Conservation (phyloP, 2,888 invertebrate genomes). For the Ischnura elegans region DNA sequence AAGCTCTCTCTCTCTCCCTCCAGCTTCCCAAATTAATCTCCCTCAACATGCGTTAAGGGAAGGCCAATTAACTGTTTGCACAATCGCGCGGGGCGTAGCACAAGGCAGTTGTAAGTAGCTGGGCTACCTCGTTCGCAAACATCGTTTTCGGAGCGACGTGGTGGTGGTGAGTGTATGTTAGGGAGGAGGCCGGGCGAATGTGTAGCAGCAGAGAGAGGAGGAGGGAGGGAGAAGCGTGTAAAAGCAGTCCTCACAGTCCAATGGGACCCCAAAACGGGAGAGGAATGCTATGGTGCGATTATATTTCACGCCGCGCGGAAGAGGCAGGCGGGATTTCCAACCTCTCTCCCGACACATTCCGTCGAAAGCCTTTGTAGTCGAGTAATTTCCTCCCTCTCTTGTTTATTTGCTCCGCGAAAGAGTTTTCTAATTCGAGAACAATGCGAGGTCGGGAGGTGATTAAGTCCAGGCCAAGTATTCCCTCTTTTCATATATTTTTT, state of each 20-base stretch:
- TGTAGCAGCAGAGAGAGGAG: too few relatives aligned
- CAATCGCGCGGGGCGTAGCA: not conserved
- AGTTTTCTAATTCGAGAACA: not conserved
- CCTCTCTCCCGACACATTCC: not conserved
- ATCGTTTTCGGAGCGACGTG: not conserved
- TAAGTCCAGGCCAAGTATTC: too few relatives aligned
- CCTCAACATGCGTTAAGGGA: conserved; percentile 31
- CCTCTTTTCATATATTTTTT: too few relatives aligned
- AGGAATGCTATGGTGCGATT: not conserved
- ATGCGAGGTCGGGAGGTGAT: not conserved
- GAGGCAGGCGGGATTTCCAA: not conserved
- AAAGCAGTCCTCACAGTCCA: not conserved
- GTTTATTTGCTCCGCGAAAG: not conserved
- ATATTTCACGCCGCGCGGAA: not conserved
- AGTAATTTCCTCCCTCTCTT: not conserved
- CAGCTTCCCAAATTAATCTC: not conserved
- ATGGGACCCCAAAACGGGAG: not conserved
- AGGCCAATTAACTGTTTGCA: conserved; percentile 38
- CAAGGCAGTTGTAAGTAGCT: conserved; percentile 38
- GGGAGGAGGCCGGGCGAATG: not conserved
- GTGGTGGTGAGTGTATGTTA: not conserved
- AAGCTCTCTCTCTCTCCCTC: not conserved
- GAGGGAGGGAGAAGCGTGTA: too few relatives aligned
- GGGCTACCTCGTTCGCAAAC: conserved; percentile 34
- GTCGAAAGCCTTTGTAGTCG: not conserved